Conservation (phyloP, 2,888 invertebrate species). For the Buathra laborator region DNA sequence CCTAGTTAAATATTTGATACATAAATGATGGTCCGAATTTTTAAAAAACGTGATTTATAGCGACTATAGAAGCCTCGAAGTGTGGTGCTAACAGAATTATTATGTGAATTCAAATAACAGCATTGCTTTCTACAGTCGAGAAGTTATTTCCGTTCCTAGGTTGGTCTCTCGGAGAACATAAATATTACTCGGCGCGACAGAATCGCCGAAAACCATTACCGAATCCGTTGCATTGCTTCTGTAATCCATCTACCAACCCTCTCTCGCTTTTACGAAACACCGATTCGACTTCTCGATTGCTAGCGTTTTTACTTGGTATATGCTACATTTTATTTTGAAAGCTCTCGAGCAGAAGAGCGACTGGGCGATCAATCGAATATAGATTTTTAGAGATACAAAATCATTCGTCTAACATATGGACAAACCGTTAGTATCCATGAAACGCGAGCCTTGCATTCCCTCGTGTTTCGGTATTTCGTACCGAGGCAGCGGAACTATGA, state of each 20-base stretch:
- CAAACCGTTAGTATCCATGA: slow-evolving; percentile 1
- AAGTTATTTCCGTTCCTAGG: neutral
- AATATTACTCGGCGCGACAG: neutral
- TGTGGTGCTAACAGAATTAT: neutral
- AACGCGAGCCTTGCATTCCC: slow-evolving; percentile 7
- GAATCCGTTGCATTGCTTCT: neutral
- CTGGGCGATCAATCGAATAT: neutral
- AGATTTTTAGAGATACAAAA: neutral
- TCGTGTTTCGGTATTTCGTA: slow-evolving; percentile 22
- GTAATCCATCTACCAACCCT: neutral
- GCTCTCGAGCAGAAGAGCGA: neutral
- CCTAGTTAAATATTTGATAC: too few species aligned
- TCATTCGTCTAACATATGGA: slow-evolving; percentile 3
- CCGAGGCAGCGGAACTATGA: slow-evolving; percentile 10
- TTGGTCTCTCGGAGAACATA: neutral
- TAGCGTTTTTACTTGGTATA: neutral
- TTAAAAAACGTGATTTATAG: too few species aligned
- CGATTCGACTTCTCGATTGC: neutral
- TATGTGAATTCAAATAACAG: neutral
- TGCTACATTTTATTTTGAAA: neutral
- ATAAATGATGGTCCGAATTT: too few species aligned
- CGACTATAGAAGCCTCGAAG: too few species aligned
- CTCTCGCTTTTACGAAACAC: neutral
- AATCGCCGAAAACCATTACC: slow-evolving; percentile 4
- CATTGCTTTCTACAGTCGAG: neutral